A percentile compares a stretch with the other conserved stretches of the same genome.
These are phyloP conservation scores for Apis florea DNA, from an alignment of 1,140 invertebrate genomes.

Conservation along the genomic window DNA sequence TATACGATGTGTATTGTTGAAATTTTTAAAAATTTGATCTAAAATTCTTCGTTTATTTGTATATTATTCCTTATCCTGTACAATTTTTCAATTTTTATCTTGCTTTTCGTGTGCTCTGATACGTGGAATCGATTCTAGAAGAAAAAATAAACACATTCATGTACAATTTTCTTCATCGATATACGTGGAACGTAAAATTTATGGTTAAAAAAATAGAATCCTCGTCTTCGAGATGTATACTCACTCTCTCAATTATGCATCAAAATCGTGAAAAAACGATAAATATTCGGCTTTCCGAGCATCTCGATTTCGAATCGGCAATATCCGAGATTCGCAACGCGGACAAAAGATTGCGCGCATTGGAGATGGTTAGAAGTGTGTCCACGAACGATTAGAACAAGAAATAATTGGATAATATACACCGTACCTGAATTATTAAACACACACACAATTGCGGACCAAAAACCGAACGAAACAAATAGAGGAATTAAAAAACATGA, in stretches of 20 bases:
- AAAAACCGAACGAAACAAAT: constrained; percentile 38
- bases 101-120: background rate
- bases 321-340: background rate
- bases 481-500: background rate
- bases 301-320: background rate
- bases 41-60: too few species aligned
- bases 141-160: too few species aligned
- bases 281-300: background rate
- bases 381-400: background rate
- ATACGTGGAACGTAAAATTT: too few species aligned
- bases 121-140: background rate
- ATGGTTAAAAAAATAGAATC: too few species aligned
- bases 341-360: background rate
- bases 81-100: too few species aligned
- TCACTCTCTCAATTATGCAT: too few species aligned
- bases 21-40: too few species aligned
- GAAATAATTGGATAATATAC: background rate
- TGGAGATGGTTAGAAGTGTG: background rate
- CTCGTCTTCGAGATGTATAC: too few species aligned
- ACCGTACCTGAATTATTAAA: background rate
- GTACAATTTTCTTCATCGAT: too few species aligned
- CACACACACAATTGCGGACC: constrained; percentile 16
- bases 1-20: too few species aligned
- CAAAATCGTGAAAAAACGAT: too few species aligned
- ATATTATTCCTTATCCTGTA: too few species aligned